Evolutionary conservation across 1,140 invertebrate genomes (phyloP).

Genomic region (Himalopsyche phryganea): DNA sequence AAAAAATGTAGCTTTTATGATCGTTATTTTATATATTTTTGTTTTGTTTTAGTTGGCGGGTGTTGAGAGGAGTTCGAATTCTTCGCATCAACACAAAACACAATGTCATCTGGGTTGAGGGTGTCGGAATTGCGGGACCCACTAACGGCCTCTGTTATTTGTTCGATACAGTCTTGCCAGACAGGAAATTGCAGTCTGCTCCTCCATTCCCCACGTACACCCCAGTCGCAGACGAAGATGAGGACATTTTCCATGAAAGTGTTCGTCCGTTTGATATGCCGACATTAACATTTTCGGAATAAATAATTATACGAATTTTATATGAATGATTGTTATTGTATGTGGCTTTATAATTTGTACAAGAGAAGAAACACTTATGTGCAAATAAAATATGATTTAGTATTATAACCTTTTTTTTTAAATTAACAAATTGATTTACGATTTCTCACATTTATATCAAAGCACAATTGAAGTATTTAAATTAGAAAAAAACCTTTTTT

Average conservation of each 20-base stretch:
- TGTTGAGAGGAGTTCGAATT: conserved; percentile 73
- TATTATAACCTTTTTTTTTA: no score
- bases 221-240: conserved; percentile 55
- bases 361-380: no score
- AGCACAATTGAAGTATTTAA: no score
- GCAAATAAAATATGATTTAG: no score
- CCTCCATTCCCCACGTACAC: conserved; percentile 80
- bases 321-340: no score
- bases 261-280: conserved; percentile 68
- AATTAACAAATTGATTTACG: no score
- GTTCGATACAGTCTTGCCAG: conserved; percentile 73
- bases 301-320: conserved; percentile 29
- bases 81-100: conserved; percentile 90
- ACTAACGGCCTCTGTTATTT: conserved; percentile 77
- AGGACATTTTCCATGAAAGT: conserved; percentile 69
- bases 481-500: no score
- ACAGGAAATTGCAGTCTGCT: conserved; percentile 55
- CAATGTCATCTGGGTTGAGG: conserved; percentile 87
- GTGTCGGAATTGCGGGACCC: conserved; percentile 76
- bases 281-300: conserved; percentile 64
- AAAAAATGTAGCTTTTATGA: no score
- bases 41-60: conserved; percentile 56
- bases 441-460: no score
- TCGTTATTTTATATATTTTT: no score
- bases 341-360: no score